A percentile compares a stretch with the other conserved stretches of the same genome.
phyloP scores from a whole-genome alignment of 2,113 vertebrate genomes.

The Pollimyrus isidori region DNA sequence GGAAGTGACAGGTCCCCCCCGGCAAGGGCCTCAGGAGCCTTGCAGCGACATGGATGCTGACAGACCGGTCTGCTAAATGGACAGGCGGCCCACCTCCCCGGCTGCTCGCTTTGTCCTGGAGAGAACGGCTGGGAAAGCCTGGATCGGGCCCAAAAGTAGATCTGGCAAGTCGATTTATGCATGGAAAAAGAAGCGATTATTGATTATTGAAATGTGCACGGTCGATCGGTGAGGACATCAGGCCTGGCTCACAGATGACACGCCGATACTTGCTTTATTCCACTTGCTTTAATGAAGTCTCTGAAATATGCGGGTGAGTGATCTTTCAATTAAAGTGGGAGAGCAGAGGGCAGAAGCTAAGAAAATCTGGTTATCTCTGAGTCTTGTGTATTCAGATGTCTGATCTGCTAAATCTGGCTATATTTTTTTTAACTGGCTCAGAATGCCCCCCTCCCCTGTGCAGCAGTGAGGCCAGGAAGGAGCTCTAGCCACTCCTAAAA shows the following conservation, averaged over 20 bases:
- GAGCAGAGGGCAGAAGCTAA: slow-evolving; percentile 10
- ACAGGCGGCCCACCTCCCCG: too few species aligned
- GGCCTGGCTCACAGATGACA: neutral
- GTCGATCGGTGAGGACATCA: neutral
- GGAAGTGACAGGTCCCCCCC: neutral
- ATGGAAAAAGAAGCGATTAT: neutral
- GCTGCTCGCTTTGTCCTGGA: neutral
- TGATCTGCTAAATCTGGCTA: slow-evolving; percentile 7
- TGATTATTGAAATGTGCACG: neutral
- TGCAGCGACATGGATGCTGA: neutral
- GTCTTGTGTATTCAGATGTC: slow-evolving; percentile 18
- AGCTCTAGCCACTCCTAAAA: neutral
- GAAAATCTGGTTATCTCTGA: slow-evolving; percentile 30
- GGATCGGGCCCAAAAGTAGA: neutral
- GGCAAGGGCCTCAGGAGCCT: neutral
- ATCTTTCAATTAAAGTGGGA: slow-evolving; percentile 28
- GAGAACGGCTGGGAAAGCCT: too few species aligned
- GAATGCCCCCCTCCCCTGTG: neutral
- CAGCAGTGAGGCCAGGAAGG: neutral
- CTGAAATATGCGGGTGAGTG: slow-evolving; percentile 14
- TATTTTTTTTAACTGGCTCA: neutral
- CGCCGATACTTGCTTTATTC: slow-evolving; percentile 3
- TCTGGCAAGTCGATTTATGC: neutral
- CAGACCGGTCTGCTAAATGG: neutral
- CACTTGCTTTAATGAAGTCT: slow-evolving; percentile 26